A percentile compares a stretch with the other conserved stretches of the same genome.
Evolutionary conservation across 1,140 invertebrate genomes (phyloP).

Genomic region (Pygmarrhopalites habei): DNA sequence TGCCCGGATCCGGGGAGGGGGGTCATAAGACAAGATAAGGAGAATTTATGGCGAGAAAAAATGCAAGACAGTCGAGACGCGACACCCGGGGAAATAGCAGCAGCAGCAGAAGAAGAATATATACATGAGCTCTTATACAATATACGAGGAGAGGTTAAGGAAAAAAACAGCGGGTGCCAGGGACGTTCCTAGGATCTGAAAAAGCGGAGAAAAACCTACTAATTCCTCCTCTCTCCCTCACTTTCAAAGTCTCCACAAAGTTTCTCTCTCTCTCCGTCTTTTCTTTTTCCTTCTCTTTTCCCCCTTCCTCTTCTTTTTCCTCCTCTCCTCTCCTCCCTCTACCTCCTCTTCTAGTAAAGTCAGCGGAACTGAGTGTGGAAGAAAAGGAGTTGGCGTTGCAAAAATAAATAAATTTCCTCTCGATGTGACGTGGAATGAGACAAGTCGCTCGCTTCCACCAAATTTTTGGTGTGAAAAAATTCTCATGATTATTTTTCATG

Average conservation of each 20-base stretch:
- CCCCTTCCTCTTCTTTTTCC: constrained; percentile 3
- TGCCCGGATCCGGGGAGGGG: constrained; percentile 5
- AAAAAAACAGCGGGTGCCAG: neutral
- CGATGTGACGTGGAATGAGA: constrained; percentile 32
- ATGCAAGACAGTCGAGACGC: constrained; percentile 9
- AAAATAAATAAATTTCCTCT: constrained; percentile 33
- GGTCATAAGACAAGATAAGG: constrained; percentile 30
- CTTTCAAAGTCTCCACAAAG: too few species aligned
- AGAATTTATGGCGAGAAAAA: constrained; percentile 33
- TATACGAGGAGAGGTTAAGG: neutral
- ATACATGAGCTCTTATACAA: neutral
- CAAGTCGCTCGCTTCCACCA: constrained; percentile 24
- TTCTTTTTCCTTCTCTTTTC: constrained; percentile 7
- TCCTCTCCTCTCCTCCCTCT: constrained; percentile 2
- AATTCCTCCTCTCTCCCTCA: constrained; percentile 6
- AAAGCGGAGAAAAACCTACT: constrained; percentile 20
- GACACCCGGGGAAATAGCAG: neutral
- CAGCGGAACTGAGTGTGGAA: constrained; percentile 16
- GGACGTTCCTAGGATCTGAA: neutral
- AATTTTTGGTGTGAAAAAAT: constrained; percentile 37
- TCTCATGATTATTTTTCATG: constrained; percentile 35
- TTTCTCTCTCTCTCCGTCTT: neutral
- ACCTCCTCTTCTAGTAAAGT: constrained; percentile 1
- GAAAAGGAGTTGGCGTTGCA: constrained; percentile 23
- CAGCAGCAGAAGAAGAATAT: neutral